Percentiles rank a stretch among this genome's conserved stretches.
phyloP scores from a whole-genome alignment of 2,797 vertebrate genomes.

The Phoebastria nigripes region DNA sequence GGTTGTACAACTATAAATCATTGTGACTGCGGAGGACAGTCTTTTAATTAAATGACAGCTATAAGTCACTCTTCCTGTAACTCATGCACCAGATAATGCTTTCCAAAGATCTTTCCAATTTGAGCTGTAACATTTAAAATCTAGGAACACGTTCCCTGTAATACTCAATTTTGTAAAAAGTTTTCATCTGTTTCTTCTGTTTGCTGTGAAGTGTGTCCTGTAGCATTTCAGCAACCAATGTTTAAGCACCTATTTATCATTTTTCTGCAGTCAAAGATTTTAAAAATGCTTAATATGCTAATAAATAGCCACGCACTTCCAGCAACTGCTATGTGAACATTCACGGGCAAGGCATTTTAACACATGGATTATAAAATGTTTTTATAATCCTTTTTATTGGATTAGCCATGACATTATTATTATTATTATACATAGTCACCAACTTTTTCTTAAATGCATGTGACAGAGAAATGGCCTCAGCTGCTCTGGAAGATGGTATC shows the following conservation, averaged over 20 bases:
- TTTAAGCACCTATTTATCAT: not conserved
- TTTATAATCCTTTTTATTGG: not conserved
- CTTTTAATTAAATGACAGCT: conserved; percentile 60
- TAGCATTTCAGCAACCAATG: not conserved
- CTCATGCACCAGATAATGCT: not conserved
- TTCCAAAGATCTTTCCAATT: not conserved
- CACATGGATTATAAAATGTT: not conserved
- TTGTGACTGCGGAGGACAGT: not conserved
- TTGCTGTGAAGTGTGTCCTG: not conserved
- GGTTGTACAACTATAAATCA: conserved; percentile 41
- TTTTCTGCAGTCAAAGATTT: not conserved
- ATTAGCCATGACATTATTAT: not conserved
- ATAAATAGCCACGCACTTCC: not conserved
- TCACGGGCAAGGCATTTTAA: not conserved
- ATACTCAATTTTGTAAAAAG: not conserved
- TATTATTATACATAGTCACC: not conserved
- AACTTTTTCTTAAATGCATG: not conserved
- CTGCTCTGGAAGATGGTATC: not conserved
- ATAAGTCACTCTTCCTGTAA: conserved; percentile 9
- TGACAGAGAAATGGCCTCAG: not conserved
- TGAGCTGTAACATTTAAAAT: not conserved
- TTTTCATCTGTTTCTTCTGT: not conserved
- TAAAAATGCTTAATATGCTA: not conserved
- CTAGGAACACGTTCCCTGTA: not conserved
- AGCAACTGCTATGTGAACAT: not conserved